A percentile compares a stretch with the other conserved stretches of the same genome.
These are phyloP conservation scores for Cirrhinus mrigala DNA, from an alignment of 2,797 vertebrate species.

Conservation along the genomic window DNA sequence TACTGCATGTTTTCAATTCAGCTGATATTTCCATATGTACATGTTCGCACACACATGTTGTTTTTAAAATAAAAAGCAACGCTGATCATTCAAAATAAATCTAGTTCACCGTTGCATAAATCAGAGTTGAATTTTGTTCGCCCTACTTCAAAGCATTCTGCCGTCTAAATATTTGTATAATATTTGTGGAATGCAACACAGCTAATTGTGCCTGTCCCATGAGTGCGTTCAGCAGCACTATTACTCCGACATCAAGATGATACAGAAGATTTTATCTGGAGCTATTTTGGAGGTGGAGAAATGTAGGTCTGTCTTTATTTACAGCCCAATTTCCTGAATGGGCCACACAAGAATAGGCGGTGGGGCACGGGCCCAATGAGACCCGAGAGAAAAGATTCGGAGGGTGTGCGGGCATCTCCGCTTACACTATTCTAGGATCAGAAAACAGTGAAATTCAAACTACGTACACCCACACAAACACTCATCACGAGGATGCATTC, in stretches of 20 bases:
- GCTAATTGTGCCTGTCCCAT: conserved; percentile 69
- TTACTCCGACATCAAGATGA: conserved; percentile 68
- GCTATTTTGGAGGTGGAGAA: conserved; percentile 41
- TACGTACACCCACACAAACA: conserved; percentile 35
- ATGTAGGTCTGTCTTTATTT: conserved; percentile 53
- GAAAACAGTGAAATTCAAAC: conserved; percentile 18
- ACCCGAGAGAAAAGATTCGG: conserved; percentile 35
- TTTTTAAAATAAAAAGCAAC: conserved; percentile 24
- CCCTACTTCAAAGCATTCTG: conserved; percentile 68
- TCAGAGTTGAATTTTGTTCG: conserved; percentile 56
- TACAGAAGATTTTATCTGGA: conserved; percentile 60
- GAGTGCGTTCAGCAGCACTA: conserved; percentile 58
- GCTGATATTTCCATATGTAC: neutral
- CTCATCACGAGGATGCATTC: conserved; percentile 30
- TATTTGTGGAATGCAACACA: conserved; percentile 69
- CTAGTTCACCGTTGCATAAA: conserved; percentile 14
- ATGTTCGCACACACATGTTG: neutral
- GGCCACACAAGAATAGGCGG: conserved; percentile 52
- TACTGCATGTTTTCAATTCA: neutral
- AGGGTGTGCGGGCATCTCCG: conserved; percentile 37
- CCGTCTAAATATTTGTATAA: conserved; percentile 70
- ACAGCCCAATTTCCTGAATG: conserved; percentile 58
- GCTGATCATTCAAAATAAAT: conserved; percentile 37
- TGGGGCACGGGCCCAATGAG: conserved; percentile 29
- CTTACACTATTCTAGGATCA: conserved; percentile 44